phyloP scores from a whole-genome alignment of 2,888 invertebrate species.

The Camponotus fellah region DNA sequence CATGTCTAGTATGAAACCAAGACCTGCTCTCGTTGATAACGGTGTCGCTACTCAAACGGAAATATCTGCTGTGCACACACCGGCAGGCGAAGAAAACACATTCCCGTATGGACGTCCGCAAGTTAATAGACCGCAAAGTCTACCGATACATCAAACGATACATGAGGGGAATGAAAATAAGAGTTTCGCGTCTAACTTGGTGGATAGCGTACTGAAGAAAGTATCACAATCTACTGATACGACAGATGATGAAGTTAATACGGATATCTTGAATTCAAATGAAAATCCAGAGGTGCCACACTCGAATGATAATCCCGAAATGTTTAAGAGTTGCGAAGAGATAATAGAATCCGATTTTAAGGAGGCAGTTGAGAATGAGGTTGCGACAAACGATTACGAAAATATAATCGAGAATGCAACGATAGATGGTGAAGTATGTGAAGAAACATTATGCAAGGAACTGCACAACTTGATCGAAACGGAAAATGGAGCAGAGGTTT shows the following conservation, averaged over 20 bases:
- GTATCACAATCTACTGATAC: slow-evolving; percentile 83
- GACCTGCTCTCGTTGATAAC: slow-evolving; percentile 81
- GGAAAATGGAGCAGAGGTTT: slow-evolving; percentile 73
- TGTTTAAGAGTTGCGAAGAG: slow-evolving; percentile 83
- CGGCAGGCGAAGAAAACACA: slow-evolving; percentile 86
- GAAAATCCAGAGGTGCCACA: slow-evolving; percentile 80
- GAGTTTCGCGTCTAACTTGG: slow-evolving; percentile 77
- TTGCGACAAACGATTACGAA: slow-evolving; percentile 73
- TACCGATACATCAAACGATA: slow-evolving; percentile 83
- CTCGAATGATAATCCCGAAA: slow-evolving; percentile 80
- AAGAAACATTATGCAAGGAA: slow-evolving; percentile 82
- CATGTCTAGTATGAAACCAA: slow-evolving; percentile 87
- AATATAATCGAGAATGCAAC: slow-evolving; percentile 76
- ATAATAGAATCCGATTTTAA: slow-evolving; percentile 80
- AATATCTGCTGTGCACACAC: slow-evolving; percentile 92
- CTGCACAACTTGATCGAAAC: slow-evolving; percentile 82
- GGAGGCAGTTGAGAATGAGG: slow-evolving; percentile 70
- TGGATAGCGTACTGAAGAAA: slow-evolving; percentile 81
- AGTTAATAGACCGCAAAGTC: slow-evolving; percentile 79
- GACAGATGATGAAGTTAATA: slow-evolving; percentile 83
- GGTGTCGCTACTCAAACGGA: slow-evolving; percentile 93
- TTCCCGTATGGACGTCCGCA: slow-evolving; percentile 85
- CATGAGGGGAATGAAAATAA: slow-evolving; percentile 82
- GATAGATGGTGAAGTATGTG: slow-evolving; percentile 78
- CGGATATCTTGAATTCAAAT: slow-evolving; percentile 83